Base-by-base conservation (phyloP, 2,113 vertebrate genomes). In the Perccottus glenii region DNA sequence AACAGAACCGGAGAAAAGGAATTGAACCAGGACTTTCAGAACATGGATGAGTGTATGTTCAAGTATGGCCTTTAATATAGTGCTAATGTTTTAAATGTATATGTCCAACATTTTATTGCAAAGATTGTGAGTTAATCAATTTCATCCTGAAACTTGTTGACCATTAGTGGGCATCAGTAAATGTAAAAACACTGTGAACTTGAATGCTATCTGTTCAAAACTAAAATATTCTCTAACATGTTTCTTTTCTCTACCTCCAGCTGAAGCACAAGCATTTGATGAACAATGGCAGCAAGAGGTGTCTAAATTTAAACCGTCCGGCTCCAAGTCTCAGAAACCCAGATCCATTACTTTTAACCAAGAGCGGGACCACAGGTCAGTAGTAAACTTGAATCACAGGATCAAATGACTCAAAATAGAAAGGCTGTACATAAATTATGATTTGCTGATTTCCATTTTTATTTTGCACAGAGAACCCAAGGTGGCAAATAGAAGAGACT, bases 1-100 rank as follows among this genome's bases (percentile, higher is more conserved):
- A 90, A 61, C 3, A 97, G 87, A 82, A 97, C 96, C 4, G 96
- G 98, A 27, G 92, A 96, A 51, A 93, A 91, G 72, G 98, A 99
- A 87, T 44, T 98, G 65, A 94, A 93, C 82, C 96, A 98, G 56
- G 96, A 99, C 80, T 99, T 98, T 81, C 89, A 97, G 87, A 99
- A 98, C 77, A 49, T 99, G 87, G 94, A 95, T 82, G 98, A 99
- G 90, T 85, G 98, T 98, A 87, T 51, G 94, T 89, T 14, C 9
- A 36, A 4, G 11, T 40, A 40, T n/a, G 35, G 52, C 35, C 11
- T 38, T n/a, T n/a, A n/a, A n/a, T 9, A 4, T n/a, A 35, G 33
- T 6, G 8, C 4, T 7, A 8, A 11, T n/a, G 12, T 33, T 55
- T 12, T 27, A 27, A 27, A 46, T 12, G 44, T 12, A 12, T 4